These are phyloP conservation scores for Manacus vitellinus DNA, from an alignment of 2,113 vertebrate species.

Conservation along the genomic window DNA sequence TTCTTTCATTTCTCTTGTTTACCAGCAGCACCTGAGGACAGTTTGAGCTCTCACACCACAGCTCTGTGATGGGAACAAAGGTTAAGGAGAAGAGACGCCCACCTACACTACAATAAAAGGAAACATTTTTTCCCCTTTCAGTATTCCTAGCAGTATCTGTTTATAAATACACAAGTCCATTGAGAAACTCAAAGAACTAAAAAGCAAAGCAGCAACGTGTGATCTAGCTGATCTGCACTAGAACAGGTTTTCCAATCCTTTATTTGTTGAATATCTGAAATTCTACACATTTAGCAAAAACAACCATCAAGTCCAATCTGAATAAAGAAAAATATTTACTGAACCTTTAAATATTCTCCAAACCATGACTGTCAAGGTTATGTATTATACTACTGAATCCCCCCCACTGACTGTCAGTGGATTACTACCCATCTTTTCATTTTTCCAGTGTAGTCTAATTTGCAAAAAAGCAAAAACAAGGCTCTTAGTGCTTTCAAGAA, in stretches of 20 bases:
- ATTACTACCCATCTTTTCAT: conserved; percentile 37
- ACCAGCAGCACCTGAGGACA: not conserved
- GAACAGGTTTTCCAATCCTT: not conserved
- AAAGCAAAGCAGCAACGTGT: not conserved
- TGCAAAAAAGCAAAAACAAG: conserved; percentile 46
- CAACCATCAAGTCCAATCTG: not conserved
- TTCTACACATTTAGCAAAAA: not conserved
- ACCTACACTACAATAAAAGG: not conserved
- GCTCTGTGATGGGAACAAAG: not conserved
- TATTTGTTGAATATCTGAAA: not conserved
- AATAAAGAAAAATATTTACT: not conserved
- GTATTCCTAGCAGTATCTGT: not conserved
- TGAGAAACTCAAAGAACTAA: not conserved
- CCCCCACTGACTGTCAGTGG: not conserved
- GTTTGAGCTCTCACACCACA: not conserved
- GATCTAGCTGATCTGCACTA: not conserved
- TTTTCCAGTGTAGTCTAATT: conserved; percentile 42
- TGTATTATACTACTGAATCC: not conserved
- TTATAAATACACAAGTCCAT: not conserved
- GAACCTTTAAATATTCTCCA: not conserved
- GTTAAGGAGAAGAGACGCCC: not conserved
- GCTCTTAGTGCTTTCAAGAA: not conserved
- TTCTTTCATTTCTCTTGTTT: not conserved
- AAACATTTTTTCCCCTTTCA: not conserved
- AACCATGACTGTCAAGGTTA: not conserved